Base-by-base conservation (phyloP, 2,888 invertebrate species). In the Acrobasis suavella region DNA sequence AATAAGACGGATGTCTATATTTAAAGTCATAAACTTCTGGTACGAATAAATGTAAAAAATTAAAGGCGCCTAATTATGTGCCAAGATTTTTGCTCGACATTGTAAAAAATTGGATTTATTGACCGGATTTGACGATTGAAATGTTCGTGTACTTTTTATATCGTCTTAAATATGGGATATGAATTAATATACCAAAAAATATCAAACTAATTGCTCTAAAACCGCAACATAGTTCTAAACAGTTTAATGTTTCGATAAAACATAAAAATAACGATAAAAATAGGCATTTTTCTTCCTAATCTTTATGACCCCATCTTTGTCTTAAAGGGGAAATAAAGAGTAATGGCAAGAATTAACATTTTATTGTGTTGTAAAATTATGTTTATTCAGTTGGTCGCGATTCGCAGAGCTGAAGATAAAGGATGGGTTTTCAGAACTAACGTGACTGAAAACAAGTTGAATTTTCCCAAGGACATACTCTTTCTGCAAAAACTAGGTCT, bases 291-390 rank as follows among this genome's bases (percentile, higher is more conserved):
- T 42, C 12, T 12, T n/a, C 46, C 12, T 46, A 42, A 42, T 46
- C 46, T n/a, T 46, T 46, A 46, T n/a, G 32, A 46, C 14, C 46
- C 42, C 46, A 46, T 46, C 46, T 46, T 1, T 12, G 42, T 42
- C 14, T 12, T 2, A 42, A 42, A 14, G 42, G 5, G 42, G 14
- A 22, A 22, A 22, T 42, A 42, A 42, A 42, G 42, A 46, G n/a
- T 46, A 46, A 46, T n/a, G n/a, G 46, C 46, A 46, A 46, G 46
- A 46, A n/a, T 46, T 46, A 14, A 46, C 46, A 46, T 46, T 46
- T 46, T 46, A 46, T 46, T 46, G n/a, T 46, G 46, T 14, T 14
- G 46, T 46, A 46, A 42, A 46, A n/a, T 46, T 2, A 46, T 46
- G 46, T 46, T 46, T 9, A 46, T 7, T 46, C 46, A 14, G 46